Evolutionary conservation across 2,797 vertebrate genomes (phyloP).

Genomic region (Chelonia mydas): DNA sequence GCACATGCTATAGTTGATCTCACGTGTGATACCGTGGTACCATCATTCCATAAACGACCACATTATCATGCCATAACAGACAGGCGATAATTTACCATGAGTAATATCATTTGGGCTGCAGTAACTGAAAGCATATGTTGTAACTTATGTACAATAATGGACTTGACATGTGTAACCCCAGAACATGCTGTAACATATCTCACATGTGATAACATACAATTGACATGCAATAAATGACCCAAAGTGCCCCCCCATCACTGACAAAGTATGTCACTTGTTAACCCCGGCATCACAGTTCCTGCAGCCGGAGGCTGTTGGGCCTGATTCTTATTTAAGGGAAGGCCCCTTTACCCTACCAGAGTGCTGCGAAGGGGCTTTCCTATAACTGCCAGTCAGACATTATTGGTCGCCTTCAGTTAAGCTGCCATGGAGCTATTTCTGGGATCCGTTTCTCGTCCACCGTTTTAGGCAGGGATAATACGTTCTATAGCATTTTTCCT

Average conservation of each 20-base stretch:
- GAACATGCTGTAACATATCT: neutral
- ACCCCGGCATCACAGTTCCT: neutral
- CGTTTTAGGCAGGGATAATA: neutral
- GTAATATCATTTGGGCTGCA: neutral
- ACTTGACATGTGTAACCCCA: neutral
- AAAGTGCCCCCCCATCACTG: too few relatives aligned
- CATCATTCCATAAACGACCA: neutral
- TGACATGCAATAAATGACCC: neutral
- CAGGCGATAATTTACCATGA: too few relatives aligned
- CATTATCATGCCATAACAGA: neutral
- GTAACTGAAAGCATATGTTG: neutral
- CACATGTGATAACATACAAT: neutral
- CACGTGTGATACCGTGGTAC: neutral
- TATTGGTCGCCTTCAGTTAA: neutral
- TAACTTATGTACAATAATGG: neutral
- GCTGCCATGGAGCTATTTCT: neutral
- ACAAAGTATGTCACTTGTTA: neutral
- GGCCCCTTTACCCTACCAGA: too few relatives aligned
- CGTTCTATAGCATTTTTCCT: neutral
- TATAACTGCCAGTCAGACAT: neutral
- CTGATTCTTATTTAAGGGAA: too few relatives aligned
- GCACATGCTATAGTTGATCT: neutral
- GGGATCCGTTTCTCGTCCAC: neutral
- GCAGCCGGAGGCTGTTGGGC: neutral
- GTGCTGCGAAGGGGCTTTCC: too few relatives aligned